Conservation (phyloP, 2,797 vertebrate species). For the Amniataba percoides region DNA sequence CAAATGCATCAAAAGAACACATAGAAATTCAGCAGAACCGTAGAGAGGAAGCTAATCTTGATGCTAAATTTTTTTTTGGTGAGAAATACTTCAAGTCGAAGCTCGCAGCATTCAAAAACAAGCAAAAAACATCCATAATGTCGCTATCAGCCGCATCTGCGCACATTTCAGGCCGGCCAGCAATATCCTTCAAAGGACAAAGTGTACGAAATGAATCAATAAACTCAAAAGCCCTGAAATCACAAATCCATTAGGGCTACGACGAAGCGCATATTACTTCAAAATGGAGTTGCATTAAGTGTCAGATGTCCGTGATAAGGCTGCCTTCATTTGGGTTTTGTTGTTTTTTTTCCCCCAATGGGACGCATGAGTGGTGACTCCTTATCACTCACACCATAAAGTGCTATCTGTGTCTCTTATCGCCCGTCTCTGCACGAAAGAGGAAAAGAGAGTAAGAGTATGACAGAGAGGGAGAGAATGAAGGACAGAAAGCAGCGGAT, state of each 20-base stretch:
- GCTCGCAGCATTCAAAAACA: conserved; percentile 34
- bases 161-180: conserved; percentile 38
- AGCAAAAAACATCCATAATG: conserved; percentile 46
- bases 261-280: conserved; percentile 67
- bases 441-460: conserved; percentile 63
- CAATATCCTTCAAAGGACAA: conserved; percentile 77
- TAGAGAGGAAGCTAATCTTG: conserved; percentile 23
- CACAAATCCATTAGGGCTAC: conserved; percentile 70
- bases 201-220: conserved; percentile 76
- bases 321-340: conserved; percentile 75
- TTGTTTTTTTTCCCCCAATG: conserved; percentile 60
- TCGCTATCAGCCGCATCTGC: conserved; percentile 67
- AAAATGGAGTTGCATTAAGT: conserved; percentile 78
- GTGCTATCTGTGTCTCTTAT: conserved; percentile 79
- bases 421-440: conserved; percentile 70
- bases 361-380: conserved; percentile 71
- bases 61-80: conserved; percentile 10
- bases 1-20: conserved; percentile 2
- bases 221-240: conserved; percentile 70
- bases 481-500: conserved; percentile 56
- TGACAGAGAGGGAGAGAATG: conserved; percentile 70
- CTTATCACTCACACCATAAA: conserved; percentile 80
- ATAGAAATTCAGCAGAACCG: neutral
- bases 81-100: neutral
- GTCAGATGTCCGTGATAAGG: conserved; percentile 78